These are phyloP conservation scores for Caprella mutica DNA, from an alignment of 2,888 invertebrate species.

Conservation along the genomic window DNA sequence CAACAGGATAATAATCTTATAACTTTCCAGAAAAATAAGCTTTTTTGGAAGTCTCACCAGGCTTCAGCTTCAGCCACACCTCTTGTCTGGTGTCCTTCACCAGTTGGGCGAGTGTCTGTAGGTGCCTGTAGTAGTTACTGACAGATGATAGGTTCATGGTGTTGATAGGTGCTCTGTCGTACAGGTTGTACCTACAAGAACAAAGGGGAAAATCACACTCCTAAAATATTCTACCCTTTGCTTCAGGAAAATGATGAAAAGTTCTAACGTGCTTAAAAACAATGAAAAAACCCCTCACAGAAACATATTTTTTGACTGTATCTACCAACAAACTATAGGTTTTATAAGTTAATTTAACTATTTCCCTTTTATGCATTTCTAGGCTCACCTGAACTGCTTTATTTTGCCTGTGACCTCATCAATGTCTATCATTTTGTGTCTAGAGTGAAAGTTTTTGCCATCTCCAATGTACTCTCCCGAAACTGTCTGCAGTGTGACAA, in stretches of 20 bases:
- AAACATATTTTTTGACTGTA: not conserved
- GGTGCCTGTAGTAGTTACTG: conserved; percentile 47
- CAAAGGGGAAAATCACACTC: too few species aligned
- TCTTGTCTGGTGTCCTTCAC: conserved; percentile 46
- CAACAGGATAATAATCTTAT: not conserved
- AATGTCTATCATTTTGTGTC: conserved; percentile 50
- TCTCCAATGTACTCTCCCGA: conserved; percentile 56
- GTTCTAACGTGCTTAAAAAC: not conserved
- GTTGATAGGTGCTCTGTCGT: conserved; percentile 56
- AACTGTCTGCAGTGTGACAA: conserved; percentile 39
- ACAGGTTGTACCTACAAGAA: conserved; percentile 52
- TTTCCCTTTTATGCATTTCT: too few species aligned
- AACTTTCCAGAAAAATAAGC: not conserved
- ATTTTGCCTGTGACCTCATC: conserved; percentile 49
- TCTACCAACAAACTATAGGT: too few species aligned
- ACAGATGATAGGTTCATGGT: conserved; percentile 46
- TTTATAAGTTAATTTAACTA: too few species aligned
- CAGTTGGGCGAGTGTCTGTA: conserved; percentile 43
- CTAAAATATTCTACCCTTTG: not conserved
- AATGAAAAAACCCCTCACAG: not conserved
- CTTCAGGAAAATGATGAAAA: conserved; percentile 12
- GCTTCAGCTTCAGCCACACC: conserved; percentile 49
- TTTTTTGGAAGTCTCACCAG: conserved; percentile 11
- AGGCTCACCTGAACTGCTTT: conserved; percentile 48
- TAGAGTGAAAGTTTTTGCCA: conserved; percentile 46